Conservation (phyloP, 2,797 vertebrate species). For the Xenentodon cancila region DNA sequence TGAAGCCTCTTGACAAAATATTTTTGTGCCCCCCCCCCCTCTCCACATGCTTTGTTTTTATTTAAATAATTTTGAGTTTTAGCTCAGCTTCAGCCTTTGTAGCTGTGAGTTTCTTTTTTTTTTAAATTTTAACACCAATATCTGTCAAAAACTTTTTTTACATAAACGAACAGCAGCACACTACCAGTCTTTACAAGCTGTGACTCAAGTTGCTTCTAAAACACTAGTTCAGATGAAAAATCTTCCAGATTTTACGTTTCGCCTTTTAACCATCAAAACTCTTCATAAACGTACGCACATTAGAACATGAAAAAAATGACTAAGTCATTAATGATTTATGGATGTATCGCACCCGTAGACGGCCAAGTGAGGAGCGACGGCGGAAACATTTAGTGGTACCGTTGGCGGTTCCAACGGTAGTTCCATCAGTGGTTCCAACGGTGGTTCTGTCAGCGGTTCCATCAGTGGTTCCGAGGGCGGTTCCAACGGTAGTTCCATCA, state of each 20-base stretch:
- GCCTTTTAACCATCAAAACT: background rate
- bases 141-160: constrained; percentile 41
- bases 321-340: too few relatives aligned
- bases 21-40: too few relatives aligned
- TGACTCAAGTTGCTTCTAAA: constrained; percentile 40
- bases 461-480: too few relatives aligned
- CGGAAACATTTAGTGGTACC: too few relatives aligned
- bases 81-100: background rate
- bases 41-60: background rate
- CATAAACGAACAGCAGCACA: constrained; percentile 43
- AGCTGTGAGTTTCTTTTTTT: constrained; percentile 5
- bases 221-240: constrained; percentile 38
- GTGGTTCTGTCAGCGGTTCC: too few relatives aligned
- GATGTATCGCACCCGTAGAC: too few relatives aligned
- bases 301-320: background rate
- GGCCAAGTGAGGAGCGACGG: too few relatives aligned
- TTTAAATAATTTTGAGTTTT: background rate
- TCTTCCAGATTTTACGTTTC: constrained; percentile 7
- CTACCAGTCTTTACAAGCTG: constrained; percentile 57
- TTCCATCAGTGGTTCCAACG: too few relatives aligned
- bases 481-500: too few relatives aligned
- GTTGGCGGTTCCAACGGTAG: too few relatives aligned
- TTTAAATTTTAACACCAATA: constrained; percentile 29
- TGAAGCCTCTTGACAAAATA: too few relatives aligned
- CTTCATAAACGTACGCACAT: rapidly evolving